phyloP scores from a whole-genome alignment of 2,113 vertebrate genomes.

The Mola mola region DNA sequence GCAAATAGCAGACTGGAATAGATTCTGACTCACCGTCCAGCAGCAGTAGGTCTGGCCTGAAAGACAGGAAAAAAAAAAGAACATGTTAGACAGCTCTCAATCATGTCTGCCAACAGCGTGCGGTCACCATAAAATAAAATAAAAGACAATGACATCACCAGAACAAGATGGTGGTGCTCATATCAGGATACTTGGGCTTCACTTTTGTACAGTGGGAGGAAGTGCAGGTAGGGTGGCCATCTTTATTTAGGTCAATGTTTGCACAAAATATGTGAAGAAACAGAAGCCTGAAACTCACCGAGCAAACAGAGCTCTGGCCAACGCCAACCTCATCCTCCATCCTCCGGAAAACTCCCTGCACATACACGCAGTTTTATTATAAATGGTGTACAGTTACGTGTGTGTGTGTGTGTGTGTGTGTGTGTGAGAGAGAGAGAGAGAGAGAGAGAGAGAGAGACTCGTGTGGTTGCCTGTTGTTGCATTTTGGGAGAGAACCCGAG shows the following conservation, averaged over 20 bases:
- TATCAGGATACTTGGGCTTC: no score
- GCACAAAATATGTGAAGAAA: no score
- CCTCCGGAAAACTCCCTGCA: slow-evolving; percentile 97
- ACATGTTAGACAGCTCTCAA: neutral
- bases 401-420: neutral
- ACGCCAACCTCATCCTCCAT: slow-evolving; percentile 97
- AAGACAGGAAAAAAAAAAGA: slow-evolving; percentile 5
- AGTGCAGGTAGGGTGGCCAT: no score
- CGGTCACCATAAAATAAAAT: no score
- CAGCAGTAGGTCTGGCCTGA: slow-evolving; percentile 94
- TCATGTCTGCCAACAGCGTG: neutral
- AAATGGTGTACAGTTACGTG: neutral
- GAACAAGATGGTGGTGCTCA: no score
- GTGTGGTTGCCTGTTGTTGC: slow-evolving; percentile 96
- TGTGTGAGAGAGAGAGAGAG: slow-evolving; percentile 1
- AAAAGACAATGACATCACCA: no score
- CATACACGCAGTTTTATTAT: neutral
- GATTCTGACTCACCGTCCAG: slow-evolving; percentile 90
- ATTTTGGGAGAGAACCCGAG: slow-evolving; percentile 93
- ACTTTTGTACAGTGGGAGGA: no score
- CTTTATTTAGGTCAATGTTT: neutral
- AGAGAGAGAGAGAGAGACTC: slow-evolving; percentile 63
- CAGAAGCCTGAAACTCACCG: slow-evolving; percentile 79
- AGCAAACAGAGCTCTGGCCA: slow-evolving; percentile 94
- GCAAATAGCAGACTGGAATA: neutral